A percentile compares a stretch with the other conserved stretches of the same genome.
Conservation (phyloP, 2,888 invertebrate genomes). For the Rhimphoctona megacephalus region DNA sequence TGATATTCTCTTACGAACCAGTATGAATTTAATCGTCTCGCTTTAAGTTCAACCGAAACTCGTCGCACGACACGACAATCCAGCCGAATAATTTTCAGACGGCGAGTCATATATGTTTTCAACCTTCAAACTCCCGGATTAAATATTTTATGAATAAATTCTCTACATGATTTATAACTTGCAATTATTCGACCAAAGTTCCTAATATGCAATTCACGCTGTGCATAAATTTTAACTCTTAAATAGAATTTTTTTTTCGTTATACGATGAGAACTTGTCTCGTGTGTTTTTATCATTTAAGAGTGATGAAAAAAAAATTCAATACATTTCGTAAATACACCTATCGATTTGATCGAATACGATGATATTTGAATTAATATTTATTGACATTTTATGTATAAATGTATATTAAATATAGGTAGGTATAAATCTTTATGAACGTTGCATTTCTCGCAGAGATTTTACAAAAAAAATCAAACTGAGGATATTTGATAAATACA, state of each 20-base stretch:
- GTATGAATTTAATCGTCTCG: conserved; percentile 33
- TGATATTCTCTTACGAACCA: conserved; percentile 16
- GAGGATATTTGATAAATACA: too few relatives aligned
- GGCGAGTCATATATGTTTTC: background rate
- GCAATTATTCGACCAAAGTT: background rate
- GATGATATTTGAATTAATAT: too few relatives aligned
- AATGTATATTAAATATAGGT: too few relatives aligned
- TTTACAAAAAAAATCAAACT: too few relatives aligned
- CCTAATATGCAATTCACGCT: background rate
- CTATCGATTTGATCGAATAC: too few relatives aligned
- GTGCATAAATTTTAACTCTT: conserved; percentile 5
- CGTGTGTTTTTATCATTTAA: too few relatives aligned
- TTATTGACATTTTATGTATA: too few relatives aligned
- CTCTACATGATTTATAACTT: background rate
- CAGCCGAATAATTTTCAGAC: too few relatives aligned
- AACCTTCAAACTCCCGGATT: background rate
- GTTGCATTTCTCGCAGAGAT: too few relatives aligned
- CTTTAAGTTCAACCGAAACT: conserved; percentile 23
- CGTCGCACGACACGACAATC: background rate
- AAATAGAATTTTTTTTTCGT: background rate
- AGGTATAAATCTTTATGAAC: too few relatives aligned
- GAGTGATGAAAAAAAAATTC: too few relatives aligned
- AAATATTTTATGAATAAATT: conserved; percentile 31
- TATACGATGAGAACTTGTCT: background rate
- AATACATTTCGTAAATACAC: too few relatives aligned